Evolutionary conservation across 2,797 vertebrate species (phyloP), one percentile per base, ranked within the genome.

Genomic region (Rhyacichthys aspro): DNA sequence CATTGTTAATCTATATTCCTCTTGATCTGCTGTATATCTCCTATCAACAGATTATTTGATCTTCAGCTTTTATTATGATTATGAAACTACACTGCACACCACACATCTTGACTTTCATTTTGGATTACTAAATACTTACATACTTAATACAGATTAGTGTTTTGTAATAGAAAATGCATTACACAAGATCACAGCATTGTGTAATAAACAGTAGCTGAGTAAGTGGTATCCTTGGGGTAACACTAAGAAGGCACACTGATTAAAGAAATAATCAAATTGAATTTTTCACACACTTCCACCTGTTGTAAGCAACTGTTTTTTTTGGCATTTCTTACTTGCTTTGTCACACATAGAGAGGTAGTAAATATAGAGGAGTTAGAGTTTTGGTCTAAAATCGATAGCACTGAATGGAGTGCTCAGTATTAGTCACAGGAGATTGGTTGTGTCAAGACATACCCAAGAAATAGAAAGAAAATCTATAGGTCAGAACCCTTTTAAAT

Each of bases 1-100:
- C 72, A 9, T 37, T 34, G 34, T 70, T 62, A 23, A 63, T 81
- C 57, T 68, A 75, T 43, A 68, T 63, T 64, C 32, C 46, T 83
- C 68, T 82, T 75, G 72, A 87, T 77, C 74, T 64, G 46, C 52
- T 67, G 3, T 10, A 11, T 55, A 54, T 66, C 71, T 67, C 42
- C 55, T 16, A 55, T 79, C 67, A 62, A 14, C 47, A 8, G 36
- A 66, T 71, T 48, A 46, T 42, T 48, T 53, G 2, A 9, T 47
- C 60, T 59, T 59, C 58, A 45, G 56, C 23, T n/a, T 52, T 63
- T 43, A 10, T 67, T 78, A 47, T 15, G 28, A 47, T 8, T 14
- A 32, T 9, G 23, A 47, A 12, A 47, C 5, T 8, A n/a, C 14
- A 47, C 23, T 2, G 23, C 19, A 23, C 19, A 23, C 19, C 5